These are phyloP conservation scores for Acanthococcus lagerstroemiae DNA, from an alignment of 2,888 invertebrate genomes.

Conservation along the genomic window DNA sequence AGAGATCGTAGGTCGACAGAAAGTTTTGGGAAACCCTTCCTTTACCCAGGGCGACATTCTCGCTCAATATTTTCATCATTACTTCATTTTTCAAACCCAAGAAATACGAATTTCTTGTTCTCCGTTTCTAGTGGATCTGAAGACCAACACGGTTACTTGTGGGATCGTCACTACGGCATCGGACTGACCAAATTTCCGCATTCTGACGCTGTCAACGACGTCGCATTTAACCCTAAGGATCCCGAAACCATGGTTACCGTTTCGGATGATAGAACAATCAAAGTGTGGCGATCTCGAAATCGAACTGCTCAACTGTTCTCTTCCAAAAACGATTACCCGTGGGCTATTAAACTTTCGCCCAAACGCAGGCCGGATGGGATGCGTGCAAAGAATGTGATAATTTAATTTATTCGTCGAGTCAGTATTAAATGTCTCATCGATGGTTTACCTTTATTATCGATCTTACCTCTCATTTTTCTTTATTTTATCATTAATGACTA, in stretches of 20 bases:
- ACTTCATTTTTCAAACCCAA: neutral
- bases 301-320: constrained; percentile 40
- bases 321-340: constrained; percentile 1
- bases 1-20: too few species aligned
- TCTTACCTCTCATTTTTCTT: too few species aligned
- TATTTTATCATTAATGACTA: too few species aligned
- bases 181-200: constrained; percentile 67
- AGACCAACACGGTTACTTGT: constrained; percentile 69
- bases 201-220: constrained; percentile 69
- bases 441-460: too few species aligned
- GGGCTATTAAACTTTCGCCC: constrained; percentile 6
- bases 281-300: constrained; percentile 50
- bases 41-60: too few species aligned
- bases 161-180: constrained; percentile 74
- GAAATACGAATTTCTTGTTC: constrained; percentile 38
- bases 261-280: constrained; percentile 68
- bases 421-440: too few species aligned
- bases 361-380: neutral
- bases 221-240: constrained; percentile 72
- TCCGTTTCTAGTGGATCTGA: constrained; percentile 60
- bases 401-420: neutral
- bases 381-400: constrained; percentile 8
- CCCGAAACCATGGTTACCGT: constrained; percentile 72
- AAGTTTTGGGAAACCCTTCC: too few species aligned
- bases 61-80: too few species aligned